A percentile compares a stretch with the other conserved stretches of the same genome.
Conservation (phyloP, 2,888 invertebrate genomes). For the Heteromyza rotundicornis region DNA sequence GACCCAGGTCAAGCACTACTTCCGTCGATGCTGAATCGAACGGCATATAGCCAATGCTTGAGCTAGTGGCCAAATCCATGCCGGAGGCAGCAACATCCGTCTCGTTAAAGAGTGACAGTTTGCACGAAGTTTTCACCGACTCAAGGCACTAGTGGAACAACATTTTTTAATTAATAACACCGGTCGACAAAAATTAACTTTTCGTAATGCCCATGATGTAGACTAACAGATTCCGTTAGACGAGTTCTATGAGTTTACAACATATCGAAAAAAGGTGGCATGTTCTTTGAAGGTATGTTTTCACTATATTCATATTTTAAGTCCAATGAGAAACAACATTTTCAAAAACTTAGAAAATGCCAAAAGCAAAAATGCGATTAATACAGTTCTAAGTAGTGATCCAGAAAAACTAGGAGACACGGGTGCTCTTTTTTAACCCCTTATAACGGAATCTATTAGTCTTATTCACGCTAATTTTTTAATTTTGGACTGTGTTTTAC, state of each 20-base stretch:
- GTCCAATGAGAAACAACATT: too few species aligned
- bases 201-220: conserved; percentile 5
- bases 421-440: too few species aligned
- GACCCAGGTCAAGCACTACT: conserved; percentile 81
- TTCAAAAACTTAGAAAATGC: background rate
- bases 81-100: conserved; percentile 57
- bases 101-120: conserved; percentile 75
- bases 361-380: too few species aligned
- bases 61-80: conserved; percentile 61
- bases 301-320: too few species aligned
- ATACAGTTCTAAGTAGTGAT: too few species aligned
- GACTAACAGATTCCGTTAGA: background rate
- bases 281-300: too few species aligned
- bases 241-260: too few species aligned
- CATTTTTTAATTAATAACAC: background rate
- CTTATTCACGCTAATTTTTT: too few species aligned
- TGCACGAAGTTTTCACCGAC: conserved; percentile 80
- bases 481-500: too few species aligned
- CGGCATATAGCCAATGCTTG: conserved; percentile 55
- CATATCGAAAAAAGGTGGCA: too few species aligned
- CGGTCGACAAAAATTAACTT: background rate
- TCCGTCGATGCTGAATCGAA: conserved; percentile 70
- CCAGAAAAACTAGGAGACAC: too few species aligned
- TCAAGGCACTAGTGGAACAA: conserved; percentile 71
- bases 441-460: too few species aligned